Conservation (phyloP, 2,888 invertebrate species). For the Caenorhabditis drosophilae region DNA sequence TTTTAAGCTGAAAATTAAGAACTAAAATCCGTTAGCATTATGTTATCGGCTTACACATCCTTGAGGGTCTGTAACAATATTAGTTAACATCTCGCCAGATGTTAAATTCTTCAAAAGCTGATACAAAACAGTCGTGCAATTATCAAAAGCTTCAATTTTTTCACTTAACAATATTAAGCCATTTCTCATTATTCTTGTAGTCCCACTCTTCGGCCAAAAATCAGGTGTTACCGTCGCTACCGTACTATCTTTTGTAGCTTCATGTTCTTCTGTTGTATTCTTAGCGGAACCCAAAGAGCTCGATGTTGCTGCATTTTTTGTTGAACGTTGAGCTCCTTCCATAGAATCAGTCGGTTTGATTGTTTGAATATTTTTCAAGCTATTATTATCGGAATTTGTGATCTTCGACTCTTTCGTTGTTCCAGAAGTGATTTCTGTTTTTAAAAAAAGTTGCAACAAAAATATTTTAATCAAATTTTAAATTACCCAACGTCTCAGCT, state of each 20-base stretch:
- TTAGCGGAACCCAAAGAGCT: not conserved
- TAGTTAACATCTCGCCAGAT: not conserved
- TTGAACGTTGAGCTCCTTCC: not conserved
- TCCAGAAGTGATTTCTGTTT: too few relatives aligned
- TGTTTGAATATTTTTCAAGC: not conserved
- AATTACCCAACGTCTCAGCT: too few relatives aligned
- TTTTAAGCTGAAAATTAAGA: too few relatives aligned
- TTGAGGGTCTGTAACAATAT: not conserved
- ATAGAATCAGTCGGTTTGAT: not conserved
- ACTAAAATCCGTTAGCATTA: too few relatives aligned
- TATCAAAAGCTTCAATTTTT: not conserved
- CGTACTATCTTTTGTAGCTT: not conserved
- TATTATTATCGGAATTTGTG: too few relatives aligned
- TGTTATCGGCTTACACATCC: slow-evolving; percentile 13
- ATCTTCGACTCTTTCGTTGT: too few relatives aligned
- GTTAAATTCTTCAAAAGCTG: slow-evolving; percentile 8
- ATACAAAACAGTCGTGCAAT: slow-evolving; percentile 14
- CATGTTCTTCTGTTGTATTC: not conserved
- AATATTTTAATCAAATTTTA: too few relatives aligned
- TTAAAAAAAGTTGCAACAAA: too few relatives aligned
- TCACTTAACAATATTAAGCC: slow-evolving; percentile 4
- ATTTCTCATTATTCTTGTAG: not conserved
- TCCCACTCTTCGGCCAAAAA: slow-evolving; percentile 1
- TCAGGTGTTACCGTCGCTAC: not conserved
- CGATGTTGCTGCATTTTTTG: not conserved